Percentiles rank a stretch among this genome's conserved stretches.
phyloP scores from a whole-genome alignment of 2,888 invertebrate genomes.

The Tinea trinotella region DNA sequence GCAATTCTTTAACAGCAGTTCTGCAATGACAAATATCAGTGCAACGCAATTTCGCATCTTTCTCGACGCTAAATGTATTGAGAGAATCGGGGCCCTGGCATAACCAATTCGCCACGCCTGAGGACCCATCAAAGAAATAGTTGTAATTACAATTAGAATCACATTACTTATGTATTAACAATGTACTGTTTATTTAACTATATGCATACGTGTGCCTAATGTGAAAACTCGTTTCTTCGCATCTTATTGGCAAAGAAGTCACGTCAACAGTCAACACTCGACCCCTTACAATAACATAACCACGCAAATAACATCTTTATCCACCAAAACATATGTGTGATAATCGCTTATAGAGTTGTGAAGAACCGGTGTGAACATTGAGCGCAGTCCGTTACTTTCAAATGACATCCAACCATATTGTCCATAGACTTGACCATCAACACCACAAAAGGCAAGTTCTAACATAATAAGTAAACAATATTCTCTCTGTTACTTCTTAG shows the following conservation, averaged over 20 bases:
- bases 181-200: not conserved
- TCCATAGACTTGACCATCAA: slow-evolving; percentile 25
- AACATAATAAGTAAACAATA: too few species aligned
- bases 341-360: not conserved
- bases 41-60: too few species aligned
- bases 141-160: not conserved
- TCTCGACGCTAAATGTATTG: too few species aligned
- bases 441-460: not conserved
- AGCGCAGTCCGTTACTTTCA: slow-evolving; percentile 53
- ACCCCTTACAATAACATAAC: slow-evolving; percentile 33
- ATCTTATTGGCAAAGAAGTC: slow-evolving; percentile 40
- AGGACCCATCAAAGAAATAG: too few species aligned
- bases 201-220: not conserved
- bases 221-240: slow-evolving; percentile 10
- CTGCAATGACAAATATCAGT: too few species aligned
- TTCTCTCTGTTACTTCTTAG: too few species aligned
- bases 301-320: not conserved
- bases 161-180: not conserved
- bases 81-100: too few species aligned
- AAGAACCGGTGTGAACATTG: slow-evolving; percentile 30
- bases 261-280: slow-evolving; percentile 53
- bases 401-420: slow-evolving; percentile 56
- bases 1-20: too few species aligned
- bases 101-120: too few species aligned
- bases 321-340: not conserved